These are phyloP conservation scores for Noctua janthe DNA, from an alignment of 2,888 invertebrate genomes.

Conservation along the genomic window DNA sequence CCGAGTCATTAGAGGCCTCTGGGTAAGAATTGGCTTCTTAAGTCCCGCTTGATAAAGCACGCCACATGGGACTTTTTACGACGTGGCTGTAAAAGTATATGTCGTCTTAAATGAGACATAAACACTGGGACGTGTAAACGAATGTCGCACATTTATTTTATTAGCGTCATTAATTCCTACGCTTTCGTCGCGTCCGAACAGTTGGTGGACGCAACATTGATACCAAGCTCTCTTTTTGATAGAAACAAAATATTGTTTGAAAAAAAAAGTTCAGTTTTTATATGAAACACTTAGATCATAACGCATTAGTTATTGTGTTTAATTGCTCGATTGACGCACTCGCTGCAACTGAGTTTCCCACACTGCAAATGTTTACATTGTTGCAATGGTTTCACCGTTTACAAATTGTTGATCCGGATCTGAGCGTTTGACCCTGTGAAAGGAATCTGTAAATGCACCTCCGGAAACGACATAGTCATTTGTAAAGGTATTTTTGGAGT, in stretches of 20 bases:
- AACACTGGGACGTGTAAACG: constrained; percentile 89
- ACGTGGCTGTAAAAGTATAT: constrained; percentile 87
- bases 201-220: constrained; percentile 65
- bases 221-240: constrained; percentile 47
- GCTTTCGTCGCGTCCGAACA: constrained; percentile 82
- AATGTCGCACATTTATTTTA: constrained; percentile 90
- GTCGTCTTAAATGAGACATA: constrained; percentile 90
- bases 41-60: constrained; percentile 79
- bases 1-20: constrained; percentile 77
- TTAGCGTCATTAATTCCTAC: constrained; percentile 87
- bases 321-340: not conserved
- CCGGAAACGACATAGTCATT: too few relatives aligned
- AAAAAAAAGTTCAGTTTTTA: not conserved
- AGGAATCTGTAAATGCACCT: not conserved
- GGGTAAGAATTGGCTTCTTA: constrained; percentile 79
- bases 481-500: not conserved
- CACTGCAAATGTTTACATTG: not conserved
- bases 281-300: not conserved
- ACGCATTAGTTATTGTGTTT: not conserved
- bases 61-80: constrained; percentile 88
- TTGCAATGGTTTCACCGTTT: not conserved
- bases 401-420: not conserved
- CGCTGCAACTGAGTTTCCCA: not conserved
- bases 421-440: not conserved
- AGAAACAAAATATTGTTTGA: constrained; percentile 1